Conservation (phyloP, 1,140 invertebrate genomes). For the Drosophila equinoxialis region DNA sequence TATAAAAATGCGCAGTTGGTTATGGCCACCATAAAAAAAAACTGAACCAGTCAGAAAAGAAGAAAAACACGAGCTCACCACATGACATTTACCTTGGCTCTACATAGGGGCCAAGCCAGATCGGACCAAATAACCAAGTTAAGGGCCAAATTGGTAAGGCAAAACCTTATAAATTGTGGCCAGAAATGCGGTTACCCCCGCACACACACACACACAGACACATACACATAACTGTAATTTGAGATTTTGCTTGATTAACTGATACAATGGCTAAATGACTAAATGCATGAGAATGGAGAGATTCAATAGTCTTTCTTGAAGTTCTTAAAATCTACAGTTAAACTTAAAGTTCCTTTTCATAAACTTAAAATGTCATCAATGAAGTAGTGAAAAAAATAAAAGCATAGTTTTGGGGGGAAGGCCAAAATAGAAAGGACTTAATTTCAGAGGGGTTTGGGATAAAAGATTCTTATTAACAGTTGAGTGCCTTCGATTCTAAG, state of each 20-base stretch:
- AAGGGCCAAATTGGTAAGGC: constrained; percentile 38
- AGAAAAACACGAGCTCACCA: constrained; percentile 56
- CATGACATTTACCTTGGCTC: constrained; percentile 49
- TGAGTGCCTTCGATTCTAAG: no score
- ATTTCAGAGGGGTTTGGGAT: no score
- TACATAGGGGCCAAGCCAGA: constrained; percentile 11
- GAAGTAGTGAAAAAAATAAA: no score
- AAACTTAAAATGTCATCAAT: no score
- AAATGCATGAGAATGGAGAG: constrained; percentile 4
- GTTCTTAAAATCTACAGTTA: no score
- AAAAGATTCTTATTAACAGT: no score
- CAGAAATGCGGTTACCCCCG: constrained; percentile 48
- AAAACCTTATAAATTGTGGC: constrained; percentile 37
- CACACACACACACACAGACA: constrained; percentile 14
- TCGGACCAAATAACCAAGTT: not conserved
- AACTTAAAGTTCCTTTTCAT: no score
- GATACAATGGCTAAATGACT: constrained; percentile 36
- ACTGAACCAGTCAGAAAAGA: constrained; percentile 34
- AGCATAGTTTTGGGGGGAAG: no score
- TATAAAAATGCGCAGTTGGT: constrained; percentile 61
- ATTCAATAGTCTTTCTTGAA: not conserved
- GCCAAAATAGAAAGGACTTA: no score
- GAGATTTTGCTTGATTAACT: constrained; percentile 54
- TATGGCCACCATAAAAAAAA: constrained; percentile 49
- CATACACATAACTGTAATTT: constrained; percentile 57